Base-by-base conservation (phyloP, 37 sponge, comb jelly and placozoan genomes). In the Crambe crambe region DNA sequence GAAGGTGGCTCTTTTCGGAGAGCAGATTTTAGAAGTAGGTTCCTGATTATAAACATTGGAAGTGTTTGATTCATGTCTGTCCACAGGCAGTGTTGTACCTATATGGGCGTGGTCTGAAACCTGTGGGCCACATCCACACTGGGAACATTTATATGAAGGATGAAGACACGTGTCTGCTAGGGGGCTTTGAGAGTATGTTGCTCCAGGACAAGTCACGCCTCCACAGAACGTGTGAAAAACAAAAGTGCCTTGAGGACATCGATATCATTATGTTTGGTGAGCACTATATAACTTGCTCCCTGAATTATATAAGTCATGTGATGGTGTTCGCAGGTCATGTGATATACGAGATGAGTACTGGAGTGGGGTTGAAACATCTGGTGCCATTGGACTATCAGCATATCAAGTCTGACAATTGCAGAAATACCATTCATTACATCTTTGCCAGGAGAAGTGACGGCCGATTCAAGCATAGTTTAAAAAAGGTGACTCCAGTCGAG, bases 261-360 rank as follows among this genome's bases (percentile, higher is more conserved):
- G 88, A 87, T 42, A 25, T 69, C 20, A 42, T 78, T 32, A 77
- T 78, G 82, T 87, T 87, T 70, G 88, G 88, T 87, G 36, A 68
- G 77, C 51, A 47, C 51, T 47, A 47, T 47, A 47, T 47, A 47
- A 47, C 51, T 47, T 15, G 51, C 12, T 47, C 12, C 51, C 12
- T 47, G 51, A 12, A 6, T 47, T 15, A 15, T 47, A 12, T 12
- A 47, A 6, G 51, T 6, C 12, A 6, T n/a, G n/a, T n/a, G n/a
- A n/a, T n/a, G n/a, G 51, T 47, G 51, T 47, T 6, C 12, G 51
- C 12, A 47, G 51, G 51, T 47, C 51, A 47, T 47, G 51, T 47
- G 51, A 47, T 47, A 47, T 47, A 47, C 51, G 51, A 47, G 51
- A 47, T 47, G 51, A 47, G 51, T 47, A 12, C 12, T 6, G 51